phyloP scores from a whole-genome alignment of 2,113 vertebrate species.

The Miniopterus natalensis region DNA sequence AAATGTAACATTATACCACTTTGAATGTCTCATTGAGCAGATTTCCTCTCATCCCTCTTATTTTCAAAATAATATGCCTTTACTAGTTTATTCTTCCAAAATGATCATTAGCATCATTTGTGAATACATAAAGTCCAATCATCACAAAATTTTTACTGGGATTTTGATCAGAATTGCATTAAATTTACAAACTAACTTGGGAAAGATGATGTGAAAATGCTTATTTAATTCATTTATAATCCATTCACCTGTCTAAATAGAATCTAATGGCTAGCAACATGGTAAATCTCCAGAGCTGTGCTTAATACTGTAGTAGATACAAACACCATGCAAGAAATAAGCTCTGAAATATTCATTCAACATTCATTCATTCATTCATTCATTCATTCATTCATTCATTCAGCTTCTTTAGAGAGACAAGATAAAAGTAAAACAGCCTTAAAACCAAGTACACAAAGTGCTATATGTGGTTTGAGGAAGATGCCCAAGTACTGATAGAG shows the following conservation, averaged over 20 bases:
- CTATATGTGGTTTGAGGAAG: rapidly evolving
- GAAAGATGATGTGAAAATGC: background rate
- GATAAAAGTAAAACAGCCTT: background rate
- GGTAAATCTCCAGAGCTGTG: background rate
- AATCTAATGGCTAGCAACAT: background rate
- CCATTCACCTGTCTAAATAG: background rate
- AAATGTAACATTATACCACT: background rate
- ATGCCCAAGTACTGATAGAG: background rate
- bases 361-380: background rate
- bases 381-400: background rate
- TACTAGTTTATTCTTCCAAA: background rate
- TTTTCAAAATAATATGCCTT: background rate
- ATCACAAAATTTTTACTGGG: background rate
- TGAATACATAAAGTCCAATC: background rate
- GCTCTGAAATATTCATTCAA: background rate
- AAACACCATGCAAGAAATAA: background rate
- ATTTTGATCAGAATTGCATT: constrained; percentile 17
- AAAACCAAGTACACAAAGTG: background rate
- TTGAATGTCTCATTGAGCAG: background rate
- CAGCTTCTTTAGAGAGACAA: background rate
- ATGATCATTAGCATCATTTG: background rate
- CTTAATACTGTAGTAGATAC: background rate
- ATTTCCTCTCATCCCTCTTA: background rate
- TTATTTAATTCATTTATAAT: background rate
- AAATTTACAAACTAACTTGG: background rate